These are phyloP conservation scores for Acanthochromis polyacanthus DNA, from an alignment of 2,113 vertebrate genomes.

Conservation along the genomic window DNA sequence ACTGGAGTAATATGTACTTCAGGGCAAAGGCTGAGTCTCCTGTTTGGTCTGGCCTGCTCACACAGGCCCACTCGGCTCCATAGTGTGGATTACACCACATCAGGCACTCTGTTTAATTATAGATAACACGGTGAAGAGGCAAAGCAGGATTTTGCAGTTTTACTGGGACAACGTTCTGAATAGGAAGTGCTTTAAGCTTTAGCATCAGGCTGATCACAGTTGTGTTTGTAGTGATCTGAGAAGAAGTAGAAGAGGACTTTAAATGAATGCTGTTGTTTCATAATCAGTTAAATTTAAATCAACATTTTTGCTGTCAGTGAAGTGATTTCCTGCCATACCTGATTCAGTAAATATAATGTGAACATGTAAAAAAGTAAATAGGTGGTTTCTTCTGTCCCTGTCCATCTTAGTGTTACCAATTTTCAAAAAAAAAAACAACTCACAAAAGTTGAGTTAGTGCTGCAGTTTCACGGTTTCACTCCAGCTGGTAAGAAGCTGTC, in stretches of 20 bases:
- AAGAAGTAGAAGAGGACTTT: no score
- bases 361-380: no score
- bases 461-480: neutral
- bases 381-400: no score
- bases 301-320: no score
- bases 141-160: conserved; percentile 10
- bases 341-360: no score
- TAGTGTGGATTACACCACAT: conserved; percentile 1
- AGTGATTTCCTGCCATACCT: no score
- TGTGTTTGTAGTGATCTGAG: neutral
- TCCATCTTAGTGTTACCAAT: no score
- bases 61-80: neutral
- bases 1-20: neutral
- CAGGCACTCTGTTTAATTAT: conserved; percentile 14
- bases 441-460: neutral
- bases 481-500: neutral
- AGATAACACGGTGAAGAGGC: conserved; percentile 29
- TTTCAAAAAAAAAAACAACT: no score
- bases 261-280: no score
- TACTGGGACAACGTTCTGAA: neutral
- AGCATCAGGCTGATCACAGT: neutral
- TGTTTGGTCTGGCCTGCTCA: neutral
- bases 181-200: neutral
- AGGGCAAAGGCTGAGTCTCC: neutral
- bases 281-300: no score